A percentile compares a stretch with the other conserved stretches of the same genome.
phyloP scores from a whole-genome alignment of 2,113 vertebrate species.

The Xiphias gladius region DNA sequence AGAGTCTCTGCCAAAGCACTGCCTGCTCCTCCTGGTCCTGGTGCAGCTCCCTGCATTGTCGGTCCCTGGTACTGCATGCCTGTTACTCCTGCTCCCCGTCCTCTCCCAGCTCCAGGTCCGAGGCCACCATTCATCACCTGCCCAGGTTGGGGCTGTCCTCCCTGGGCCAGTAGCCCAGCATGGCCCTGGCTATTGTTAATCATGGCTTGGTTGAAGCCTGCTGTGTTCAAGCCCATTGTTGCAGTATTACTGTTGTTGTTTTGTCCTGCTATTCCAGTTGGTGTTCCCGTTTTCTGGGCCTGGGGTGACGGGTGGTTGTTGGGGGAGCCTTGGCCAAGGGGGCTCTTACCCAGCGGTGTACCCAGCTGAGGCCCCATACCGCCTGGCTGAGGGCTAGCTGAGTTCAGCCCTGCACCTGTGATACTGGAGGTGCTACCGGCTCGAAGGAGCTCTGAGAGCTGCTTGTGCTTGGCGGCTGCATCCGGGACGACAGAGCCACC shows the following conservation, averaged over 20 bases:
- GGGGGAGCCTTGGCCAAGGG: slow-evolving; percentile 90
- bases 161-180: slow-evolving; percentile 87
- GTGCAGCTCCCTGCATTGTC: slow-evolving; percentile 82
- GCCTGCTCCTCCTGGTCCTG: slow-evolving; percentile 80
- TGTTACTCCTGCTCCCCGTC: slow-evolving; percentile 86
- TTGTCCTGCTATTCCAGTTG: slow-evolving; percentile 87
- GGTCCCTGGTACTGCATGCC: slow-evolving; percentile 91
- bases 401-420: slow-evolving; percentile 87
- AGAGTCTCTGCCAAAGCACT: slow-evolving; percentile 96
- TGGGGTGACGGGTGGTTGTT: slow-evolving; percentile 92
- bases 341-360: slow-evolving; percentile 87
- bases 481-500: slow-evolving; percentile 87
- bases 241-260: slow-evolving; percentile 81
- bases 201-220: slow-evolving; percentile 92
- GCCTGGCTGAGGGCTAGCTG: slow-evolving; percentile 88
- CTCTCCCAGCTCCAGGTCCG: slow-evolving; percentile 90
- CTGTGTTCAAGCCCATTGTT: slow-evolving; percentile 91
- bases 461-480: slow-evolving; percentile 97
- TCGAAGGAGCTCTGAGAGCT: slow-evolving; percentile 96
- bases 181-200: slow-evolving; percentile 93
- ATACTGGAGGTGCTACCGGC: slow-evolving; percentile 89
- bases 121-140: slow-evolving; percentile 97
- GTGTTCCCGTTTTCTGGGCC: slow-evolving; percentile 91
- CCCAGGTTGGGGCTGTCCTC: slow-evolving; percentile 88
- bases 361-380: slow-evolving; percentile 85